Evolutionary conservation across 30 jellyfish, hydroid and myxozoan genomes (phyloP), one percentile per base, ranked within the genome.

Genomic region (Aurelia aurita): DNA sequence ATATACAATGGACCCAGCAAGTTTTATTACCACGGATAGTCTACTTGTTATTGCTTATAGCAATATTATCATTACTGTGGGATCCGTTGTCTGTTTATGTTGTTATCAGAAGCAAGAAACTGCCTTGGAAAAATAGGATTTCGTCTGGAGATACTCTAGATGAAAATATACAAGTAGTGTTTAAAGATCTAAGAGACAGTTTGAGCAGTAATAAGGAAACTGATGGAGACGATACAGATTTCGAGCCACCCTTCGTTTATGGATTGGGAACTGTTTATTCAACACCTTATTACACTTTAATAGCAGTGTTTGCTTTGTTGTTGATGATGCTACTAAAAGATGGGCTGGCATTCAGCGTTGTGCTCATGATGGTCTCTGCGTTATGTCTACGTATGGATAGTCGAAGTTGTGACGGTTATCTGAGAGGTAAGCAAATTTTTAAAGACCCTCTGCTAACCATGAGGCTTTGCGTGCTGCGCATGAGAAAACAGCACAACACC

Each of bases 241-340:
- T 47, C 1, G 32, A 65, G 5, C 80, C 90, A 10, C 96, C 96
- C 25, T 34, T 82, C 4, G 97, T 89, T 19, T 94, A 72, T 68
- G 99, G 97, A 5, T 34, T 94, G 34, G 87, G 64, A n/a, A 81
- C 74, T 23, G 90, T 83, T 20, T 94, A 88, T 59, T 74, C 99
- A 23, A 53, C 95, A 2, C 84, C 97, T 15, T 77, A 74, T 39
- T 22, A 72, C 45, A 47, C 83, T 7, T 20, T 84, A 20, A 69
- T 86, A 74, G 70, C 74, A 26, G 47, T 76, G 53, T 43, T 80
- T 3, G 53, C 77, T 51, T 87, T 87, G 23, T 20, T 77, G 44
- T 28, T 73, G 60, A 78, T 76, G 67, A 53, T 92, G 75, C 72
- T 92, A 0, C 80, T 92, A 3, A 79, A 82, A 12, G 98, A 92